These are phyloP conservation scores for Drosophila trapezifrons DNA, from an alignment of 1,140 invertebrate genomes.

Conservation along the genomic window DNA sequence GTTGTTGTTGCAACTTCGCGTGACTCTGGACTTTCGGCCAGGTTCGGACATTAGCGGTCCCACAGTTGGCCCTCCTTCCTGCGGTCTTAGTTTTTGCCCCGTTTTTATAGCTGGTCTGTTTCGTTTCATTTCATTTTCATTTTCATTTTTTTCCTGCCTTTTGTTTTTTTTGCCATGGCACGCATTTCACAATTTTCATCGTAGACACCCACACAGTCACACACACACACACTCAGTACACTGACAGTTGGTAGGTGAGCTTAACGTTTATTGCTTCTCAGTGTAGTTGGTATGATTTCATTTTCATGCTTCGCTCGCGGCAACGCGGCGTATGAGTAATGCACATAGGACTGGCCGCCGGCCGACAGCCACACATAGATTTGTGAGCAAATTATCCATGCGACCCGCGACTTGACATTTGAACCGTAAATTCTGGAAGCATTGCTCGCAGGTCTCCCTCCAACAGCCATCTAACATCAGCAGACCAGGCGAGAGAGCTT, in stretches of 20 bases:
- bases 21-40: constrained; percentile 74
- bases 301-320: constrained; percentile 51
- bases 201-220: constrained; percentile 43
- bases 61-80: constrained; percentile 15
- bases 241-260: constrained; percentile 39
- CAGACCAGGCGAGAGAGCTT: constrained; percentile 14
- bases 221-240: constrained; percentile 22
- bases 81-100: constrained; percentile 23
- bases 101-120: constrained; percentile 50
- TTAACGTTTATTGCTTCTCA: constrained; percentile 42
- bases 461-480: constrained; percentile 3
- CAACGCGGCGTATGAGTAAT: constrained; percentile 74
- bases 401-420: constrained; percentile 12
- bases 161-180: constrained; percentile 50
- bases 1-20: constrained; percentile 68
- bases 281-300: constrained; percentile 75
- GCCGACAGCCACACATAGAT: constrained; percentile 13
- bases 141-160: constrained; percentile 31
- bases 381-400: not conserved
- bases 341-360: constrained; percentile 24
- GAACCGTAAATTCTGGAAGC: constrained; percentile 3
- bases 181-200: constrained; percentile 71
- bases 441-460: not conserved
- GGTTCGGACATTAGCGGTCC: constrained; percentile 61
- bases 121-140: constrained; percentile 44